Conservation (phyloP, 2,888 invertebrate species). For the Philereme transversata region DNA sequence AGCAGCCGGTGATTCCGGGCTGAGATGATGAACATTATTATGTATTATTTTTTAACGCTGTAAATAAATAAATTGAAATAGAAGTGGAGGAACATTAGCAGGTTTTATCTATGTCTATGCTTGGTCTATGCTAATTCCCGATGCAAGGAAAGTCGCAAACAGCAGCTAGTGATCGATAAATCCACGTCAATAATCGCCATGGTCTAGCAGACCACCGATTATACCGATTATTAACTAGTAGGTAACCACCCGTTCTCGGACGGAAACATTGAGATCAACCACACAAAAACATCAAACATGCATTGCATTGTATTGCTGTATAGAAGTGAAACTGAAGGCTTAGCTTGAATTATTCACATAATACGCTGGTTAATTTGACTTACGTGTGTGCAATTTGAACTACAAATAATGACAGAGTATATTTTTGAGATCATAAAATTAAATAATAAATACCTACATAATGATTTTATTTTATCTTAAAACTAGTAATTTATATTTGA, state of each 20-base stretch:
- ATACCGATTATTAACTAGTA: slow-evolving; percentile 62
- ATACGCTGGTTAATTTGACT: too few species aligned
- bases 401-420: too few species aligned
- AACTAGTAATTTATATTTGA: too few species aligned
- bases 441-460: too few species aligned
- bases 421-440: too few species aligned
- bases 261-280: slow-evolving; percentile 67
- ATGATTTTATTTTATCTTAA: too few species aligned
- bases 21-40: too few species aligned
- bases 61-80: too few species aligned
- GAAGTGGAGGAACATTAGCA: too few species aligned
- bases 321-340: slow-evolving; percentile 7
- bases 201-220: slow-evolving; percentile 59
- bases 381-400: too few species aligned
- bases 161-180: slow-evolving; percentile 47
- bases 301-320: neutral
- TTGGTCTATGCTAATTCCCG: neutral
- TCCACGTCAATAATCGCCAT: slow-evolving; percentile 48
- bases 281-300: slow-evolving; percentile 45
- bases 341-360: neutral
- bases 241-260: slow-evolving; percentile 52
- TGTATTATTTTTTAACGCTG: too few species aligned
- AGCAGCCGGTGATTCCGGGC: too few species aligned
- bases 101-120: neutral
- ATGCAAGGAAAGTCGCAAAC: neutral